phyloP scores from a whole-genome alignment of 2,888 invertebrate species.

The Neoascia interrupta region DNA sequence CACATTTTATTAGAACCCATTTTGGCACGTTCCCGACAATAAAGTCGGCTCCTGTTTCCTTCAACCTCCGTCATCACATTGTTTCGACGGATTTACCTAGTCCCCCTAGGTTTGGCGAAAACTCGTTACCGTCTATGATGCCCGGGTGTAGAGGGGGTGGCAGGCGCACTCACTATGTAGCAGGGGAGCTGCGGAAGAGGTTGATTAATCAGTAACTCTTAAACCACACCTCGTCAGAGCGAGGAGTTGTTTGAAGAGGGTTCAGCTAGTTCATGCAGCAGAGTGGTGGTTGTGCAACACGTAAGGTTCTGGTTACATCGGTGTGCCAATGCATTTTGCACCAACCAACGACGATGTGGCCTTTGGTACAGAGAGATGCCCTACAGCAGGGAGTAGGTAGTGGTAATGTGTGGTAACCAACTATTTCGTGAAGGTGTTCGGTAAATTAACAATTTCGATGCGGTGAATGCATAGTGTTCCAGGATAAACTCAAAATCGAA shows the following conservation, averaged over 20 bases:
- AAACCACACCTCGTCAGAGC: conserved; percentile 54
- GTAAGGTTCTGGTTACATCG: conserved; percentile 25
- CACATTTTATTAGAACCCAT: conserved; percentile 47
- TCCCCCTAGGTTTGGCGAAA: conserved; percentile 26
- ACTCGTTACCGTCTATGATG: conserved; percentile 33
- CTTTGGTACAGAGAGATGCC: background rate
- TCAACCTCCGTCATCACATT: background rate
- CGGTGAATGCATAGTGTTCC: background rate
- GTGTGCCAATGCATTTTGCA: conserved; percentile 46
- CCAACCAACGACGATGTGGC: conserved; percentile 3
- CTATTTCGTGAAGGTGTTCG: conserved; percentile 3
- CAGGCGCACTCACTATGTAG: too few species aligned
- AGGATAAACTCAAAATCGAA: conserved; percentile 23
- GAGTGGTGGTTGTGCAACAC: conserved; percentile 46
- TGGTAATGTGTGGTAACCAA: conserved; percentile 8
- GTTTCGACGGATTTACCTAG: background rate
- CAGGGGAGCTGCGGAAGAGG: conserved; percentile 48
- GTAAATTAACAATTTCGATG: conserved; percentile 1
- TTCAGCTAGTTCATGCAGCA: conserved; percentile 21
- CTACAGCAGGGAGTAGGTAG: background rate
- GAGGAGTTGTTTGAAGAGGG: background rate
- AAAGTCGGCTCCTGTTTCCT: conserved; percentile 12
- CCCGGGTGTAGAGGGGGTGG: background rate
- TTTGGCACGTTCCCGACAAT: conserved; percentile 45
- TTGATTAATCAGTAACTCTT: conserved; percentile 65